These are phyloP conservation scores for Netelia inedita DNA, from an alignment of 2,888 invertebrate genomes.

Conservation along the genomic window DNA sequence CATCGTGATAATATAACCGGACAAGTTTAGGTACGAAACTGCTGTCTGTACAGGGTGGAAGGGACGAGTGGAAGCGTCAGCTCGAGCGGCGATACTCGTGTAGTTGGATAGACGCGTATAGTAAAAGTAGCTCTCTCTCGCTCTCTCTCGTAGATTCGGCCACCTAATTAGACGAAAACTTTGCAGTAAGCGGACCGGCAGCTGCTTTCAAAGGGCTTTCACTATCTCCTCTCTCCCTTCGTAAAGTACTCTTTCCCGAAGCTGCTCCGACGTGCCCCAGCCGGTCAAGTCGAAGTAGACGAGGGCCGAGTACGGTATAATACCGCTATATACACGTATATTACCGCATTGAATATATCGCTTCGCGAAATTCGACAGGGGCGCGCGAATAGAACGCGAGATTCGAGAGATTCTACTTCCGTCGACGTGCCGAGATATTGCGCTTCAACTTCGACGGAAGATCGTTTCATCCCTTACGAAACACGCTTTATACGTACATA, in stretches of 20 bases:
- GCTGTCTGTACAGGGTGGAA: conserved; percentile 61
- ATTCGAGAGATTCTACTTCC: conserved; percentile 13
- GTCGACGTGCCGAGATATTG: conserved; percentile 58
- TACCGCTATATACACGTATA: not conserved
- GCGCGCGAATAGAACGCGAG: not conserved
- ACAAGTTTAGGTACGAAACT: conserved; percentile 76
- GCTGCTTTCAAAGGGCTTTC: conserved; percentile 76
- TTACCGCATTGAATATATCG: conserved; percentile 15
- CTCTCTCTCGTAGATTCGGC: not conserved
- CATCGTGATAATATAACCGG: conserved; percentile 25
- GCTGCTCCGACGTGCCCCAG: conserved; percentile 36
- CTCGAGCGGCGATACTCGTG: conserved; percentile 11
- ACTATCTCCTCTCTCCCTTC: not conserved
- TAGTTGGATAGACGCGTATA: conserved; percentile 6
- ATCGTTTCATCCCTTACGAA: conserved; percentile 8
- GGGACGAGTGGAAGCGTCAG: conserved; percentile 21
- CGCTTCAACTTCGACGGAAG: conserved; percentile 30
- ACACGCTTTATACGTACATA: too few relatives aligned
- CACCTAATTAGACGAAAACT: conserved; percentile 78
- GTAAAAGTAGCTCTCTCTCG: not conserved
- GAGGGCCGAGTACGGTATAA: conserved; percentile 42
- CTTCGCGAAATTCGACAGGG: conserved; percentile 50
- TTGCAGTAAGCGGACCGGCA: conserved; percentile 74
- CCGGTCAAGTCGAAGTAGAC: conserved; percentile 59
- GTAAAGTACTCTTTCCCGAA: conserved; percentile 41